These are phyloP conservation scores for Vicugna pacos DNA, from an alignment of 2,113 vertebrate genomes.

Conservation along the genomic window DNA sequence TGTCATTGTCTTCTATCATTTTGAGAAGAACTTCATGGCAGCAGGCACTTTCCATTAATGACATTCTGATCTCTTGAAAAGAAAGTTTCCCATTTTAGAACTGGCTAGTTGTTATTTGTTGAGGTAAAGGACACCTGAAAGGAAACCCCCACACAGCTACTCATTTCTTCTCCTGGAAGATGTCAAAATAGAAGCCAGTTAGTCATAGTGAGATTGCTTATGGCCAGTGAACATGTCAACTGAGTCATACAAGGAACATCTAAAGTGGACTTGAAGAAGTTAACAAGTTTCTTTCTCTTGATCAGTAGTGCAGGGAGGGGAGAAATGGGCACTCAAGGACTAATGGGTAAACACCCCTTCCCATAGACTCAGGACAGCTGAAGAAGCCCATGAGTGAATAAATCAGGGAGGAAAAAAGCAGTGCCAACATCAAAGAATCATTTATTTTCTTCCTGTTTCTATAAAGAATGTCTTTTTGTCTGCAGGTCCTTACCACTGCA, in stretches of 20 bases:
- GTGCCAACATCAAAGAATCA: not conserved
- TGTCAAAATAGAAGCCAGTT: slow-evolving; percentile 48
- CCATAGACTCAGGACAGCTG: not conserved
- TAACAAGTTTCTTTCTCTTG: not conserved
- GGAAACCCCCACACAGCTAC: not conserved
- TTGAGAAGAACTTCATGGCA: not conserved
- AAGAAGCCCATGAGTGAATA: not conserved
- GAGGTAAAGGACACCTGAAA: slow-evolving; percentile 19
- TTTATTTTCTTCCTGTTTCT: not conserved
- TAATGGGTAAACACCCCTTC: not conserved
- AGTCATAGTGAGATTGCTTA: slow-evolving; percentile 65
- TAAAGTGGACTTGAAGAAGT: slow-evolving; percentile 64
- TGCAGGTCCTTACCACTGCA: not conserved
- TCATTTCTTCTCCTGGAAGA: slow-evolving; percentile 59
- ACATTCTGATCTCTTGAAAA: slow-evolving; percentile 19
- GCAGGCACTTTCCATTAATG: not conserved
- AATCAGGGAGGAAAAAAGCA: not conserved
- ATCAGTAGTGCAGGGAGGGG: not conserved
- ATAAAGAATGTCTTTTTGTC: not conserved
- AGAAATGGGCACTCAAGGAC: not conserved
- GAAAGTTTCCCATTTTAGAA: not conserved
- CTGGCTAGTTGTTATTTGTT: not conserved
- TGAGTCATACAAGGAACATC: slow-evolving; percentile 63
- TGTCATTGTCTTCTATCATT: not conserved
- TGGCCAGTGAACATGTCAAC: not conserved